A percentile compares a stretch with the other conserved stretches of the same genome.
phyloP scores from a whole-genome alignment of 2,888 invertebrate genomes.

The Tricholauxania praeusta region DNA sequence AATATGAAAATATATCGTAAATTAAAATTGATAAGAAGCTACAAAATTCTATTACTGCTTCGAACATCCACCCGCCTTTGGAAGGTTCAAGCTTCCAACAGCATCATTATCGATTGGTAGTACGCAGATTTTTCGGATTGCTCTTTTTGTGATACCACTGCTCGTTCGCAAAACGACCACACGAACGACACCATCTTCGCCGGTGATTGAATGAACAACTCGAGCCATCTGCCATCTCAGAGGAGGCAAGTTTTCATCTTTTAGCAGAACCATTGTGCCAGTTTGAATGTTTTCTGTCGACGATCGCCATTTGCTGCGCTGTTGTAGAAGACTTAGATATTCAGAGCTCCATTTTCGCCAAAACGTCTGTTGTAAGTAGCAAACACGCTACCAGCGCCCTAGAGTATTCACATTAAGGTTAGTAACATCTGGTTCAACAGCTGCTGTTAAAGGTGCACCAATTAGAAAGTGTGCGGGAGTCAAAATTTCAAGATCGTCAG shows the following conservation, averaged over 20 bases:
- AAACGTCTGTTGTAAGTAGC: conserved; percentile 39
- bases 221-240: conserved; percentile 37
- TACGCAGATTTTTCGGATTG: conserved; percentile 29
- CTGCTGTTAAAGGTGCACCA: conserved; percentile 35
- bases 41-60: not conserved
- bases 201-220: no score
- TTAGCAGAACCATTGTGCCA: conserved; percentile 36
- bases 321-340: conserved; percentile 40
- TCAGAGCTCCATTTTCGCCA: conserved; percentile 38
- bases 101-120: conserved; percentile 24
- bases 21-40: no score
- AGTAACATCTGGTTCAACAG: conserved; percentile 38
- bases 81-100: conserved; percentile 34
- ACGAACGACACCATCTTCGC: no score
- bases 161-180: no score
- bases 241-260: conserved; percentile 43
- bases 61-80: conserved; percentile 35
- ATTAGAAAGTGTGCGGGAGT: conserved; percentile 36
- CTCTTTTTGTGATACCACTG: no score
- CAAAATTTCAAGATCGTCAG: conserved; percentile 42
- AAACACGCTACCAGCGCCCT: conserved; percentile 40
- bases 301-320: conserved; percentile 37
- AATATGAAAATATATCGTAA: no score
- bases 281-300: conserved; percentile 12
- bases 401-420: conserved; percentile 39